Evolutionary conservation across 2,113 vertebrate species (phyloP).

Genomic region (Chaetodon trifascialis): DNA sequence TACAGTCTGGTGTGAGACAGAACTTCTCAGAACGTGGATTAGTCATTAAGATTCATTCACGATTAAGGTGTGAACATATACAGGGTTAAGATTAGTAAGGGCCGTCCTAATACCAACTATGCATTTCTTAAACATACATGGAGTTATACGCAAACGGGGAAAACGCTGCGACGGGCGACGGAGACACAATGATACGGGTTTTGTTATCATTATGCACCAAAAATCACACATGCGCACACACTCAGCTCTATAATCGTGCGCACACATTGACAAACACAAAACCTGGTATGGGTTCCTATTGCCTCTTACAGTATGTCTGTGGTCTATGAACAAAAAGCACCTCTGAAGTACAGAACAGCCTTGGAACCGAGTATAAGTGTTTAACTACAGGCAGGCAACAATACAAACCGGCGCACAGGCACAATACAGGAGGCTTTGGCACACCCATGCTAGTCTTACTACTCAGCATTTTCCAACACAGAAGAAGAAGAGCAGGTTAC

Average conservation of each 20-base stretch:
- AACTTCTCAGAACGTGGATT: conserved; percentile 54
- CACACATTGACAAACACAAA: conserved; percentile 49
- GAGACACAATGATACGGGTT: conserved; percentile 31
- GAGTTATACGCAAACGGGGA: conserved; percentile 57
- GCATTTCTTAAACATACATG: conserved; percentile 43
- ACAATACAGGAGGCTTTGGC: conserved; percentile 82
- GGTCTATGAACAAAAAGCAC: conserved; percentile 63
- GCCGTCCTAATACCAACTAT: conserved; percentile 55
- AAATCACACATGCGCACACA: conserved; percentile 18
- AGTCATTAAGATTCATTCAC: conserved; percentile 60
- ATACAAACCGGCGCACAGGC: conserved; percentile 75
- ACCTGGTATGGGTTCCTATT: conserved; percentile 69
- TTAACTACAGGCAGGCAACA: conserved; percentile 72
- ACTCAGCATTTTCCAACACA: conserved; percentile 83
- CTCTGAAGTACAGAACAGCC: conserved; percentile 65
- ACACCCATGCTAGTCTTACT: conserved; percentile 84
- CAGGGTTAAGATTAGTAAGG: conserved; percentile 56
- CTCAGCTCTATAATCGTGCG: conserved; percentile 28
- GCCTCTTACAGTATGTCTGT: conserved; percentile 70
- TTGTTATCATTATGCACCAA: conserved; percentile 40
- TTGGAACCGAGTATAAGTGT: conserved; percentile 64
- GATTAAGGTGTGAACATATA: conserved; percentile 56
- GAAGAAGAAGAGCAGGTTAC: conserved; percentile 77
- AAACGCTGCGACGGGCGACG: conserved; percentile 42
- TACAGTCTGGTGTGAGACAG: conserved; percentile 59